Percentiles rank a stretch among this genome's conserved stretches.
Conservation (phyloP, 2,113 vertebrate species). For the Platichthys stellatus region DNA sequence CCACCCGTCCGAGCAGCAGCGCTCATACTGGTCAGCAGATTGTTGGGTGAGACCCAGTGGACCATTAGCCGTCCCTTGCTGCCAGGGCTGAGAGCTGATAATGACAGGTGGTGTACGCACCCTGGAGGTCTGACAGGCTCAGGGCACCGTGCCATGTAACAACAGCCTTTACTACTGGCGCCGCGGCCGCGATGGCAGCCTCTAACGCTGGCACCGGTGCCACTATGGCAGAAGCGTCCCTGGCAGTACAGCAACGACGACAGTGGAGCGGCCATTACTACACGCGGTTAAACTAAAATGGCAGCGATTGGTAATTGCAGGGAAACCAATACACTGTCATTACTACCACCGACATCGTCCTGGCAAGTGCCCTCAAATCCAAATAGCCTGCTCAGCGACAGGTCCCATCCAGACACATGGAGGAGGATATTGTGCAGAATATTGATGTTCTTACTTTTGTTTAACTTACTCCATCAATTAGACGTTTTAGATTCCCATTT, state of each 20-base stretch:
- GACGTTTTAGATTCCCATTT: slow-evolving; percentile 9
- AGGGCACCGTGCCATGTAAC: slow-evolving; percentile 73
- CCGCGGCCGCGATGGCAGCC: slow-evolving; percentile 36
- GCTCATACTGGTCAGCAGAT: slow-evolving; percentile 75
- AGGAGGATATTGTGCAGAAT: slow-evolving; percentile 20
- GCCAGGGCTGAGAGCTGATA: slow-evolving; percentile 72
- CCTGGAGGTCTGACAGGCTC: slow-evolving; percentile 76
- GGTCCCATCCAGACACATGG: slow-evolving; percentile 18
- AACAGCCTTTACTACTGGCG: slow-evolving; percentile 73
- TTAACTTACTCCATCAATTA: slow-evolving; percentile 33
- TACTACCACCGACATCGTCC: too few relatives aligned
- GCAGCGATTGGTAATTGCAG: slow-evolving; percentile 58
- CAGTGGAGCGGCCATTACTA: slow-evolving; percentile 58
- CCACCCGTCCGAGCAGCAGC: slow-evolving; percentile 38
- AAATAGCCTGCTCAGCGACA: slow-evolving; percentile 33
- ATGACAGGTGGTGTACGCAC: slow-evolving; percentile 77
- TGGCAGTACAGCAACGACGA: slow-evolving; percentile 25
- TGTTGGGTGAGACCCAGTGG: slow-evolving; percentile 77
- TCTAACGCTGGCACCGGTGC: neutral
- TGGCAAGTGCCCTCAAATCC: too few relatives aligned
- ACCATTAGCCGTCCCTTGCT: slow-evolving; percentile 72
- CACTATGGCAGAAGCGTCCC: slow-evolving; percentile 33
- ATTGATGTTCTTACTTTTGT: slow-evolving; percentile 33
- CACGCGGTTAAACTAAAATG: slow-evolving; percentile 69
- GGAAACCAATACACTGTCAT: too few relatives aligned